A percentile compares a stretch with the other conserved stretches of the same genome.
Conservation (phyloP, 2,113 vertebrate genomes). For the Leptosomus discolor region DNA sequence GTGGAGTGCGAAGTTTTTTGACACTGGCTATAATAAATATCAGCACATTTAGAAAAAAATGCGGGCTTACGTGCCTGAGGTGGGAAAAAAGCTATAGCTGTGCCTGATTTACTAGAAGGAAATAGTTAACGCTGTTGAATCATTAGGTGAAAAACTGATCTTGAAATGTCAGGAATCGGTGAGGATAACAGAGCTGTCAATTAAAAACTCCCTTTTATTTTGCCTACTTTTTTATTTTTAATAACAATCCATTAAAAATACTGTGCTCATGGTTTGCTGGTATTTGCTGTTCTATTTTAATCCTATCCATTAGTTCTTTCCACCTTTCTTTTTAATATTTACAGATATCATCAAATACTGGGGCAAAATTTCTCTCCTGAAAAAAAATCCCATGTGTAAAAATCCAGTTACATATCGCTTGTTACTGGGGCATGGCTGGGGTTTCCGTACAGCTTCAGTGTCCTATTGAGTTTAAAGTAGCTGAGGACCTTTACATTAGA, state of each 20-base stretch:
- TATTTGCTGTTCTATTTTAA: conserved; percentile 21
- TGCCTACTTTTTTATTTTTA: conserved; percentile 15
- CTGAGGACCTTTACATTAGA: neutral
- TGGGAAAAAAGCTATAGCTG: neutral
- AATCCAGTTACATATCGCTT: neutral
- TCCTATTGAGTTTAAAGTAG: neutral
- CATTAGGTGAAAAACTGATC: neutral
- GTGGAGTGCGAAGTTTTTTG: neutral
- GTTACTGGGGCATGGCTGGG: neutral
- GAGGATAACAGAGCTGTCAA: neutral
- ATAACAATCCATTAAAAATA: neutral
- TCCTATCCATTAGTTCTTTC: neutral
- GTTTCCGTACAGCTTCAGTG: neutral
- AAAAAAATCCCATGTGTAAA: neutral
- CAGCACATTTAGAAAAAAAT: neutral
- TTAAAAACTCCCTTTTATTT: conserved; percentile 21
- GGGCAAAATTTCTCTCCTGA: neutral
- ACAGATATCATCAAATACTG: conserved; percentile 9
- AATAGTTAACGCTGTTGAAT: neutral
- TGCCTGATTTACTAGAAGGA: neutral
- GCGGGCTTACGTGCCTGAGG: neutral
- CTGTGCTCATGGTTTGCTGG: neutral
- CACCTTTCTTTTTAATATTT: conserved; percentile 29
- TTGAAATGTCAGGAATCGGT: conserved; percentile 27
- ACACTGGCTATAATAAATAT: conserved; percentile 17